These are phyloP conservation scores for Nineta flava DNA, from an alignment of 2,888 invertebrate species.

Conservation along the genomic window DNA sequence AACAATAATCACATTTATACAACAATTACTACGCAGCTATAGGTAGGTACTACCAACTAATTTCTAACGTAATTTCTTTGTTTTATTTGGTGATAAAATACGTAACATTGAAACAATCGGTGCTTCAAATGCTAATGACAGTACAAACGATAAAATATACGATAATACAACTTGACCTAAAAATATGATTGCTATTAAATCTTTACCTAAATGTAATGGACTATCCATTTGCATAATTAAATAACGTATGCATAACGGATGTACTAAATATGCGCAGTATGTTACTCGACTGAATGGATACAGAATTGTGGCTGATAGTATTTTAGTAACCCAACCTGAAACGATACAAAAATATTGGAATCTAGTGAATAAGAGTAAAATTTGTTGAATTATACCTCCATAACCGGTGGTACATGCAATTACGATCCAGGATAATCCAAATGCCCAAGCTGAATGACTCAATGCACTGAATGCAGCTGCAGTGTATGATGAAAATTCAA, in stretches of 20 bases:
- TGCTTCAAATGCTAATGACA: conserved; percentile 71
- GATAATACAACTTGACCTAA: conserved; percentile 69
- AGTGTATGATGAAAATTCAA: conserved; percentile 46
- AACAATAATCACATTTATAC: too few species aligned
- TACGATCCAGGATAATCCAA: conserved; percentile 68
- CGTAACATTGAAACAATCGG: conserved; percentile 60
- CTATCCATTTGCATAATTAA: conserved; percentile 70
- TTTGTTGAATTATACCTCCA: conserved; percentile 39
- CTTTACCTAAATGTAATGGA: conserved; percentile 64
- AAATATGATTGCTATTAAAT: conserved; percentile 62
- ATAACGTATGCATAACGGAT: conserved; percentile 65
- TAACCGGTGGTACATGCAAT: conserved; percentile 72
- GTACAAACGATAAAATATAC: conserved; percentile 57
- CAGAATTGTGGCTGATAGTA: conserved; percentile 58
- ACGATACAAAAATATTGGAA: conserved; percentile 5
- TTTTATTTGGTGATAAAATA: conserved; percentile 1
- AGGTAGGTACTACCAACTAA: too few species aligned
- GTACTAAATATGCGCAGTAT: conserved; percentile 73
- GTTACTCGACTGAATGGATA: conserved; percentile 78
- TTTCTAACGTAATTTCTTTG: neutral
- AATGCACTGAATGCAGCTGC: conserved; percentile 68
- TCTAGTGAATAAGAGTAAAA: neutral
- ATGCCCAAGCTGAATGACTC: conserved; percentile 71
- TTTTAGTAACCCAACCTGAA: conserved; percentile 46
- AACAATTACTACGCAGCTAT: too few species aligned